Base-by-base conservation (phyloP, 1,140 invertebrate species). In the Brachystomella parvula region DNA sequence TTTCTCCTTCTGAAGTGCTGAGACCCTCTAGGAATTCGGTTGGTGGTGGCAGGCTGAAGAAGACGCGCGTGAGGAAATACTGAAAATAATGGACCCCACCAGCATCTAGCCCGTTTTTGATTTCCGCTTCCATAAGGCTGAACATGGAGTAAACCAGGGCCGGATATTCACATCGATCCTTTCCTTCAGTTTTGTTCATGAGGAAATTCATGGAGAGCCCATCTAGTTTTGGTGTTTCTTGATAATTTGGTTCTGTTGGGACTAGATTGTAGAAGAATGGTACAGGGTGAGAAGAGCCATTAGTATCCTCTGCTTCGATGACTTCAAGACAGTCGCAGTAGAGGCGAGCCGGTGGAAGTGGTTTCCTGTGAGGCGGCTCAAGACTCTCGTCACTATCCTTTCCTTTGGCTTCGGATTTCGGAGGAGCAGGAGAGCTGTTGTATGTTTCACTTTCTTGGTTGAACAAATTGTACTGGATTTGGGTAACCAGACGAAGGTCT, bases 181-280 rank as follows among this genome's bases (percentile, higher is more conserved):
- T 66, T 19, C 28, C 56, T 33, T 72, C 70, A 30, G 53, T 68
- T 56, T 73, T 73, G 47, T 69, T 71, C 68, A 71, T 71, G 2
- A 70, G 49, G 49, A 64, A 72, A 56, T 63, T 67, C 77, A 79
- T 76, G 73, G 86, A 85, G 76, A 97, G 79, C 28, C 94, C 94
- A 80, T 97, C 94, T 39, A 97, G 79, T 78, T 70, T 59, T 2
- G 89, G 90, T 28, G 85, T 84, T 73, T 91, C 88, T 73, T 85
- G 86, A 77, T 88, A 89, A 77, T 87, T 90, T 61, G 86, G 83
- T 73, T 91, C 88, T 31, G 83, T 77, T 69, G 84, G 85, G 2
- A 88, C 89, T 2, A 94, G 79, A 64, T 87, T 86, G 75, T 94
- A 94, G 78, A 94, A 94, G 74, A 87, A 83, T n/a, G 89, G 91